Evolutionary conservation across 2,113 vertebrate species (phyloP).

Genomic region (Terrapene triunguis): DNA sequence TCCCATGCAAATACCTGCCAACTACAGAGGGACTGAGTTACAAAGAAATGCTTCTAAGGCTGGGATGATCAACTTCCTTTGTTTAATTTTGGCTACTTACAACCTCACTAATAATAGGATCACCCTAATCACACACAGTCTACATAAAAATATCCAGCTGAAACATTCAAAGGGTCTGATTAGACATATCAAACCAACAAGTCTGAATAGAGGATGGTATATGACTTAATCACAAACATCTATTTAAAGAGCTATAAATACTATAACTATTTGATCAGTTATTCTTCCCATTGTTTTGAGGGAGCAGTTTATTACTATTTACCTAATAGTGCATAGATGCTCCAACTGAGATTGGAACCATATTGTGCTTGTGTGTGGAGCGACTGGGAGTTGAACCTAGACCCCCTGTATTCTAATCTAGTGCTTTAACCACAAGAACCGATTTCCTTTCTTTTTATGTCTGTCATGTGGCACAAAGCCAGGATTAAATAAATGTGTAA

Average conservation of each 20-base stretch:
- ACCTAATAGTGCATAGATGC: not conserved
- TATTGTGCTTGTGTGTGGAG: not conserved
- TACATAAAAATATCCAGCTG: not conserved
- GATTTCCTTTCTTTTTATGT: not conserved
- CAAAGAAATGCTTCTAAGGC: not conserved
- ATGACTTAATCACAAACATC: not conserved
- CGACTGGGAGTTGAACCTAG: not conserved
- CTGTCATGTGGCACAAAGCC: not conserved
- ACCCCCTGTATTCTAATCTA: not conserved
- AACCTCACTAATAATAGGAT: not conserved
- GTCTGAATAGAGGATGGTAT: not conserved
- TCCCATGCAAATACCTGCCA: too few species aligned
- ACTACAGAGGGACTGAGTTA: not conserved
- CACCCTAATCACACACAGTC: not conserved
- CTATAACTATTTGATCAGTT: not conserved
- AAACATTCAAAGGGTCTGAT: not conserved
- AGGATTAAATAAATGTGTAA: accelerated
- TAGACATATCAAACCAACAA: constrained; percentile 1
- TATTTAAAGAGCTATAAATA: not conserved
- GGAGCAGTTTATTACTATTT: not conserved
- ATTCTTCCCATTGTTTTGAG: not conserved
- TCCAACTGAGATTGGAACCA: not conserved
- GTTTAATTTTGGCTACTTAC: not conserved
- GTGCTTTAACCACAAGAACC: not conserved
- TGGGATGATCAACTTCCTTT: not conserved